These are phyloP conservation scores for Clarias laeviceps DNA, from an alignment of 2,797 vertebrate species.

Conservation along the genomic window DNA sequence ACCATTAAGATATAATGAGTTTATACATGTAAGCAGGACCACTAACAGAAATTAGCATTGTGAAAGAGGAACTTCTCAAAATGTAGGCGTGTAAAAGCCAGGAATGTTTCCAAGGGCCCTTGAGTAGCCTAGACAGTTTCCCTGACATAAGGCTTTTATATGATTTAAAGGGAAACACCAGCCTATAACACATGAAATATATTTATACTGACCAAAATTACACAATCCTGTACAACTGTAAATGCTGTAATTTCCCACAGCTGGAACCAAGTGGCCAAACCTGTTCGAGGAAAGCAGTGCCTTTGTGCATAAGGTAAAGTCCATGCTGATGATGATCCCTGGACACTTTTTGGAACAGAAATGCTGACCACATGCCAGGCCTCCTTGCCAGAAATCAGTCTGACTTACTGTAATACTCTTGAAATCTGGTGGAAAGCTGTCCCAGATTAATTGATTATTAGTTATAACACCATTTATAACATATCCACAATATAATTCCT, in stretches of 20 bases:
- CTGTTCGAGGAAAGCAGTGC: not conserved
- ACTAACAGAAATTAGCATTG: not conserved
- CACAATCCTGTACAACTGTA: not conserved
- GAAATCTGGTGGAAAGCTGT: not conserved
- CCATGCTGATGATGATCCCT: not conserved
- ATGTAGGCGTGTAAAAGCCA: not conserved
- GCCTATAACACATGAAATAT: not conserved
- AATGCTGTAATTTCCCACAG: not conserved
- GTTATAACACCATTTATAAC: not conserved
- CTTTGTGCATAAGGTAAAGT: not conserved
- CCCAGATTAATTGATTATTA: not conserved
- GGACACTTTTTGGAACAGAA: not conserved
- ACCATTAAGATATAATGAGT: not conserved
- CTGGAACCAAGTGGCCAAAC: not conserved
- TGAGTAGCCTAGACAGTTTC: not conserved
- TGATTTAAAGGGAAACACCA: not conserved
- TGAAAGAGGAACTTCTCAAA: conserved; percentile 20
- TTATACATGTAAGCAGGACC: not conserved
- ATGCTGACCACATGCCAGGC: not conserved
- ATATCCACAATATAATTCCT: not conserved
- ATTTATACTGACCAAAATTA: not conserved
- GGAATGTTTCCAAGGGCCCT: not conserved
- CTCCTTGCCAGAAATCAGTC: not conserved
- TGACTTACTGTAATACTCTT: not conserved
- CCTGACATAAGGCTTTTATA: not conserved